A percentile compares a stretch with the other conserved stretches of the same genome.
Conservation (phyloP, 2,113 vertebrate genomes). For the Acanthochromis polyacanthus region DNA sequence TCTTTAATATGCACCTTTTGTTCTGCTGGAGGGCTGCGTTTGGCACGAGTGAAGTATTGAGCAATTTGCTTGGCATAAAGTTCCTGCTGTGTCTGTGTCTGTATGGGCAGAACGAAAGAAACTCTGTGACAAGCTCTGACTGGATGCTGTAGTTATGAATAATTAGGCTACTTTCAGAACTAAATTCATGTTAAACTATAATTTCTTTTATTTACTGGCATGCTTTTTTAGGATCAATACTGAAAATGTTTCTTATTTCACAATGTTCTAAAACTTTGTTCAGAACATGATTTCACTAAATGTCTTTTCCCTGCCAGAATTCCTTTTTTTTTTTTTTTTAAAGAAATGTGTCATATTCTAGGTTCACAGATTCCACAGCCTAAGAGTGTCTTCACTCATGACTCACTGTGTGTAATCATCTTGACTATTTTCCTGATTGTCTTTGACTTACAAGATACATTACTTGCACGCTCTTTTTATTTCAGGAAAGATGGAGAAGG, state of each 20-base stretch:
- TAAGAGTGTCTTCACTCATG: background rate
- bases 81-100: background rate
- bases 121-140: background rate
- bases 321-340: background rate
- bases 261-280: background rate
- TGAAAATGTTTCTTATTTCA: background rate
- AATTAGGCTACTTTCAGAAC: background rate
- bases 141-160: background rate
- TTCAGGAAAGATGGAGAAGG: slow-evolving; percentile 62
- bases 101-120: background rate
- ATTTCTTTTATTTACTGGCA: background rate
- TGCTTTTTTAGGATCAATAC: too few species aligned
- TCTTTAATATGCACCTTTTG: background rate
- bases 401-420: background rate
- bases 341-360: slow-evolving; percentile 14
- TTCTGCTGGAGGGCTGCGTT: background rate
- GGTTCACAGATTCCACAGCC: background rate
- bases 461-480: slow-evolving; percentile 7
- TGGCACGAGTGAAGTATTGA: background rate
- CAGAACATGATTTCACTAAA: background rate
- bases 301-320: background rate
- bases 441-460: background rate
- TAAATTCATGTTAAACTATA: background rate
- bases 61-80: background rate
- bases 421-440: background rate